Evolutionary conservation across 2,797 vertebrate species (phyloP).

Genomic region (Holocentrus rufus): DNA sequence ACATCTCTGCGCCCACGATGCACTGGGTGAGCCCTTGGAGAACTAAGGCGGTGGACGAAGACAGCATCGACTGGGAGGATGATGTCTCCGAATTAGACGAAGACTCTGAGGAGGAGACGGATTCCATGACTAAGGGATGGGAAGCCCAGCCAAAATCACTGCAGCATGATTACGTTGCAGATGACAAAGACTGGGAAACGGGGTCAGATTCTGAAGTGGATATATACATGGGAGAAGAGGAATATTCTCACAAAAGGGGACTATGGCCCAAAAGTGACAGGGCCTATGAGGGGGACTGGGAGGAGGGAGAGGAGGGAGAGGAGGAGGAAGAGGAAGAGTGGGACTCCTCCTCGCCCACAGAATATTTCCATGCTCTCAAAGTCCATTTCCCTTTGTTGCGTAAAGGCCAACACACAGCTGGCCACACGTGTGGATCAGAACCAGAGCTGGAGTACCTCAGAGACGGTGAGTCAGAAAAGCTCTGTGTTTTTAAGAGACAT

Average conservation of each 20-base stretch:
- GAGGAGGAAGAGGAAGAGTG: slow-evolving; percentile 63
- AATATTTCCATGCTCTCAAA: slow-evolving; percentile 73
- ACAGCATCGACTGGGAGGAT: slow-evolving; percentile 54
- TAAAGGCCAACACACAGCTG: slow-evolving; percentile 69
- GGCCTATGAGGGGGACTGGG: slow-evolving; percentile 77
- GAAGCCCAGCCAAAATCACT: slow-evolving; percentile 60
- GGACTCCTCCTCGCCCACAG: slow-evolving; percentile 59
- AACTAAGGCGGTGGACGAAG: slow-evolving; percentile 75
- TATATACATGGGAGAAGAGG: slow-evolving; percentile 77
- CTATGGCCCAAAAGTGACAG: slow-evolving; percentile 50
- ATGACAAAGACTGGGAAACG: slow-evolving; percentile 50
- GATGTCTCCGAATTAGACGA: slow-evolving; percentile 40
- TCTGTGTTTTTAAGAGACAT: neutral
- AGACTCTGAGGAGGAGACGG: slow-evolving; percentile 58
- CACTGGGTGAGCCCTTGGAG: slow-evolving; percentile 84
- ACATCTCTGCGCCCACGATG: slow-evolving; percentile 51
- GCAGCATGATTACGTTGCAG: slow-evolving; percentile 21
- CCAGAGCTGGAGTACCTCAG: slow-evolving; percentile 87
- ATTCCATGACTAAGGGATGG: slow-evolving; percentile 33
- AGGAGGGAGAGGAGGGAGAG: slow-evolving; percentile 63
- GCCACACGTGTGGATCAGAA: slow-evolving; percentile 79
- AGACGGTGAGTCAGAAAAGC: slow-evolving; percentile 80
- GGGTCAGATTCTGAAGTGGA: slow-evolving; percentile 72
- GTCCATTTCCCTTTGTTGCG: slow-evolving; percentile 78
- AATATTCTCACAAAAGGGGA: slow-evolving; percentile 35